Evolutionary conservation across 2,113 vertebrate genomes (phyloP), one percentile per base, ranked within the genome.

Genomic region (Junco hyemalis): DNA sequence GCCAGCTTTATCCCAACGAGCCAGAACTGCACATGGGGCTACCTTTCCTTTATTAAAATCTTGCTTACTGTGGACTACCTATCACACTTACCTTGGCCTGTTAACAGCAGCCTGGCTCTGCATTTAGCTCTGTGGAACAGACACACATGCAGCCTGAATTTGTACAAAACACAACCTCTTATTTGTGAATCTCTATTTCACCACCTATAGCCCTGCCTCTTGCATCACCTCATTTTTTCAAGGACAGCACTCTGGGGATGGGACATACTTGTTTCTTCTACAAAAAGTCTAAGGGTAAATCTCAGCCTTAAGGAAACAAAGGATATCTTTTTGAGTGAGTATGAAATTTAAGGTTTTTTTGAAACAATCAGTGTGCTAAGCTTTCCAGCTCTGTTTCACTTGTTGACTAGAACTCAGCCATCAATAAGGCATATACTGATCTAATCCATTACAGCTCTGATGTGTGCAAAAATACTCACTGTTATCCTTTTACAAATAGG

Each of bases 231-330:
- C 3, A 2, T 17, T 14, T 86, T 77, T 44, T 12, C 17, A 69
- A 54, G 29, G 21, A 65, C 53, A 82, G 31, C 28, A 26, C 17
- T 38, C 25, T 56, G 12, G 15, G 36, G 17, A 19, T 45, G 12
- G 19, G 19, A 59, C 1, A 7, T 11, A 22, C 4, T n/a, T 38
- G 2, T 54, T 90, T 66, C 17, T 70, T 24, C 35, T 47, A 36
- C 18, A 47, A 36, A 12, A 47, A 74, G 3, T 0, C 0, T 4
- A 40, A 21, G 28, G 18, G 12, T 40, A 70, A 45, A 18, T 45
- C 65, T 51, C n/a, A 54, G 8, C 23, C 26, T 35, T 35, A 20
- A 23, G n/a, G 50, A 56, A 79, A 65, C 7, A 29, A 45, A 4
- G 12, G 14, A 29, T 5, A 0, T 10, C 11, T 61, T 59, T 81